Evolutionary conservation across 1,140 invertebrate species (phyloP).

Genomic region (Drosophila pachea): DNA sequence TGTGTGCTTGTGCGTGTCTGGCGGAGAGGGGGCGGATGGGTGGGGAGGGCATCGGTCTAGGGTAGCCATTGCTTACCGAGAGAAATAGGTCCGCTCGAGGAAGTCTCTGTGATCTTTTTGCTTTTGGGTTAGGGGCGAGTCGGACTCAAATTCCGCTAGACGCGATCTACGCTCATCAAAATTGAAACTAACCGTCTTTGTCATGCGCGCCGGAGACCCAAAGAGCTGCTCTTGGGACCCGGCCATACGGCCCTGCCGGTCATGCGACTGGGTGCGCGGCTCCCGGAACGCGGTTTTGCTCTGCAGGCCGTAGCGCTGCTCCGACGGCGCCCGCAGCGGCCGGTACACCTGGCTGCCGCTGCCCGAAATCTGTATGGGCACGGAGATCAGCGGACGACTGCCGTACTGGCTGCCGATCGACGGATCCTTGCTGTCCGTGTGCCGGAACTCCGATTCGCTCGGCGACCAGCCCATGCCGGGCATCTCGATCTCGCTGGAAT

Average conservation of each 20-base stretch:
- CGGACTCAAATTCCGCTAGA: conserved; percentile 67
- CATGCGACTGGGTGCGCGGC: conserved; percentile 71
- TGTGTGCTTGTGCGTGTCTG: conserved; percentile 36
- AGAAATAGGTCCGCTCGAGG: conserved; percentile 77
- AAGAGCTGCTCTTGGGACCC: conserved; percentile 69
- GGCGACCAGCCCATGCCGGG: conserved; percentile 31
- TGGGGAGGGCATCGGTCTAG: conserved; percentile 24
- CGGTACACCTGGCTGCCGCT: conserved; percentile 51
- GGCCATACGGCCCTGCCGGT: conserved; percentile 55
- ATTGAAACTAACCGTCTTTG: conserved; percentile 79
- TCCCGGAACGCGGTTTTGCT: conserved; percentile 60
- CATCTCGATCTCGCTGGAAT: conserved; percentile 67
- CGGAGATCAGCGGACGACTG: conserved; percentile 66
- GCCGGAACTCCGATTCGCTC: conserved; percentile 43
- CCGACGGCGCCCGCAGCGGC: conserved; percentile 61
- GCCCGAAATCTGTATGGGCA: conserved; percentile 62
- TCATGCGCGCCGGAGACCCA: conserved; percentile 61
- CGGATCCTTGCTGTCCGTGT: conserved; percentile 48
- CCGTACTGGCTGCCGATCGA: conserved; percentile 41
- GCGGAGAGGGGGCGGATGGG: conserved; percentile 7
- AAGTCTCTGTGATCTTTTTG: conserved; percentile 74
- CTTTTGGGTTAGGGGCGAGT: conserved; percentile 70
- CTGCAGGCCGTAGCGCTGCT: conserved; percentile 54
- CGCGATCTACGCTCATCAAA: conserved; percentile 77
- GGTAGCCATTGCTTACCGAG: conserved; percentile 73